Evolutionary conservation across 2,113 vertebrate genomes (phyloP).

Genomic region (Myrmecobius fasciatus): DNA sequence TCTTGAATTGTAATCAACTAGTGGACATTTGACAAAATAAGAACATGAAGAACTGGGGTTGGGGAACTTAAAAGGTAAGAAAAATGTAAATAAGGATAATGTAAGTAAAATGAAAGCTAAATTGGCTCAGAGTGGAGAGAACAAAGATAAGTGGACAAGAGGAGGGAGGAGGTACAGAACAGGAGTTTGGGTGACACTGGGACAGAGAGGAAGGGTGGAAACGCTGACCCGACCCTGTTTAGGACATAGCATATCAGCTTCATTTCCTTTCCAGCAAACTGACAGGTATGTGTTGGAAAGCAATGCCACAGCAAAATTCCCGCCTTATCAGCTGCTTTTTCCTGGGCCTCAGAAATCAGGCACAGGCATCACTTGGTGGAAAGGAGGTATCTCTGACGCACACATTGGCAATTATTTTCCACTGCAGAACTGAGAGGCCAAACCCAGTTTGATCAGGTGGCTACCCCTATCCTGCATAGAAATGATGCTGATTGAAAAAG

Average conservation of each 20-base stretch:
- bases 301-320: background rate
- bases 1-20: background rate
- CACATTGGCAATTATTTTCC: background rate
- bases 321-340: background rate
- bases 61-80: background rate
- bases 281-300: conserved; percentile 1
- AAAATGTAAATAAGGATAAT: background rate
- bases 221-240: background rate
- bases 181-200: background rate
- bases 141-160: background rate
- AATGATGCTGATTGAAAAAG: background rate
- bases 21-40: background rate
- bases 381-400: background rate
- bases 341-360: background rate
- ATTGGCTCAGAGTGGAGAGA: background rate
- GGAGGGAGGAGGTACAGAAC: background rate
- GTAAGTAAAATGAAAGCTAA: background rate
- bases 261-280: background rate
- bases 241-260: background rate
- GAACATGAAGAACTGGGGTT: background rate
- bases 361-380: background rate
- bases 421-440: background rate
- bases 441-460: background rate
- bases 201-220: background rate
- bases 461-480: background rate